Base-by-base conservation (phyloP, 2,888 invertebrate species). In the Fragum fragum region DNA sequence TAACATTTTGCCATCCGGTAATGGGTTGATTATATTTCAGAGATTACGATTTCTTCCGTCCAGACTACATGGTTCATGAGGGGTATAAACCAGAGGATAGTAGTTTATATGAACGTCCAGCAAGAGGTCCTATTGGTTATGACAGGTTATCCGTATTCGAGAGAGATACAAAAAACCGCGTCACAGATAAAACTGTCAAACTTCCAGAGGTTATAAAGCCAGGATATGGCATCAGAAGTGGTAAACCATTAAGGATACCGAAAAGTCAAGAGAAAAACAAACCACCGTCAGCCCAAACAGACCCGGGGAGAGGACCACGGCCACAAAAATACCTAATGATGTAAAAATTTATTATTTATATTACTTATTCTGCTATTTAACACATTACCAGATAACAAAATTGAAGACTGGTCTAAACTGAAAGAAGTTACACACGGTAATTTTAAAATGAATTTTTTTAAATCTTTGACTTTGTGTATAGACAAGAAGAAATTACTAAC, bases 51-150 rank as follows among this genome's bases (percentile, higher is more conserved):
- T 92, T 92, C 73, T 78, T 91, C 55, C 87, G 92, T 61, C 93
- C 93, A 42, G 93, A 93, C 36, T 93, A 92, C 82, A 93, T 93
- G 93, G 92, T 93, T 0, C 92, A 93, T 72, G 89, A 92, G 47
- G 75, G 86, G 9, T 86, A 89, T 97, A 97, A 87, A 96, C 83
- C 96, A 95, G 0, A 97, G 96, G 3, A 39, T 14, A 73, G 81
- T 47, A 47, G 52, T 52, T 32, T 59, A n/a, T 83, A 84, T 57
- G 80, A 81, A 18, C 75, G 85, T 9, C 86, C 85, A 69, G 70
- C 53, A 5, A 70, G 90, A 29, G 87, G 86, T 39, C 90, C 90
- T 0, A 87, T 88, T 57, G 89, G 88, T 2, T 85, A 73, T 75
- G 91, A 92, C 72, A 87, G 83, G 55, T 66, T 82, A 18, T 87